phyloP scores from a whole-genome alignment of 2,113 vertebrate genomes.

The Amblyopsis rosae region DNA sequence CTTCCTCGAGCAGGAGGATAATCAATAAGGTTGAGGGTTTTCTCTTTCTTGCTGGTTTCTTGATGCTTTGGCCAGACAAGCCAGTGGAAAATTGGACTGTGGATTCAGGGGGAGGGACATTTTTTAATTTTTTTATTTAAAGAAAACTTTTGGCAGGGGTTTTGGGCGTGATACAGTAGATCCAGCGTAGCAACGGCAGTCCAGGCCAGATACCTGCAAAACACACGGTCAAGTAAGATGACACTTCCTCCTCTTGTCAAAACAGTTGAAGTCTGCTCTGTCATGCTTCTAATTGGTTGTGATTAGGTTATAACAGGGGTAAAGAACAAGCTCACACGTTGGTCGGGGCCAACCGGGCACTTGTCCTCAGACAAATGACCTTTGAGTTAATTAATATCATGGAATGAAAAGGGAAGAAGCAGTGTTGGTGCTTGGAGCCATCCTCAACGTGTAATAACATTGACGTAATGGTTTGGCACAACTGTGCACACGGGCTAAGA shows the following conservation, averaged over 20 bases:
- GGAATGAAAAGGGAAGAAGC: conserved; percentile 35
- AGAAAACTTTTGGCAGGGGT: conserved; percentile 6
- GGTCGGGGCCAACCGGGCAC: conserved; percentile 39
- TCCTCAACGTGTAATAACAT: conserved; percentile 13
- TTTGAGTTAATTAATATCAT: conserved; percentile 59
- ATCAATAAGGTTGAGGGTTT: conserved; percentile 57
- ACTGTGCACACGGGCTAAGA: conserved; percentile 24
- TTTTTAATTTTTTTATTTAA: too few species aligned
- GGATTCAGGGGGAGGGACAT: conserved; percentile 5
- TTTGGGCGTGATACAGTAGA: conserved; percentile 27
- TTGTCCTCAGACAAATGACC: conserved; percentile 52
- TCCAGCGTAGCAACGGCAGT: conserved; percentile 15
- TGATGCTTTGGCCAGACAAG: conserved; percentile 66
- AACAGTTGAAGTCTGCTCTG: conserved; percentile 47
- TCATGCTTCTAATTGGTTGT: conserved; percentile 61
- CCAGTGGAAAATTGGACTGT: conserved; percentile 51
- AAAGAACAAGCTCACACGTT: conserved; percentile 40
- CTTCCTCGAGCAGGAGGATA: conserved; percentile 41
- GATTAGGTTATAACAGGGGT: conserved; percentile 56
- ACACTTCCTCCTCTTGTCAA: conserved; percentile 41
- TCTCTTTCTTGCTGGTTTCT: conserved; percentile 42
- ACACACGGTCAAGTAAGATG: conserved; percentile 47
- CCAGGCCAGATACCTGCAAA: conserved; percentile 12
- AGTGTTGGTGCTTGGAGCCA: not conserved
- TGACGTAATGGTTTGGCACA: conserved; percentile 26